Base-by-base conservation (phyloP, 2,113 vertebrate genomes). In the Eulemur rufifrons region DNA sequence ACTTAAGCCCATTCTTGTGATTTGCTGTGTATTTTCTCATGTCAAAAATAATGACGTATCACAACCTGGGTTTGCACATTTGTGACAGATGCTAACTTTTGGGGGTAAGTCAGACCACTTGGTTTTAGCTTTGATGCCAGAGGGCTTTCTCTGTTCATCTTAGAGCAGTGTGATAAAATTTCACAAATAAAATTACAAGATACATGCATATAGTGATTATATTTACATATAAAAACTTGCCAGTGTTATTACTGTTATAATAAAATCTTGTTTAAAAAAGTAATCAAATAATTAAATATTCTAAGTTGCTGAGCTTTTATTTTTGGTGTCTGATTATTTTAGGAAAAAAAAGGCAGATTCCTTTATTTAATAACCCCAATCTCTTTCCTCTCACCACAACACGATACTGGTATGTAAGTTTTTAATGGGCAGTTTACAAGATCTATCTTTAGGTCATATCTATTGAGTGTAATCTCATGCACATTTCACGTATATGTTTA, bases 241-340 rank as follows among this genome's bases (percentile, higher is more conserved):
- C 15, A 85, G 18, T 71, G 17, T 96, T 94, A 42, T 87, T 86
- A 73, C n/a, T 92, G 5, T 93, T 91, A n/a, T 37, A 73, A 34
- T 71, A 54, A 93, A 88, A 66, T 86, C 56, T 96, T 95, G 3
- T 91, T 88, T 83, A 82, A 64, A 89, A 84, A 84, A 59, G n/a
- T 54, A 87, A 87, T 39, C 29, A 39, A 84, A n/a, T 71, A 68
- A 71, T 89, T 87, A 89, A 68, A 52, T 77, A 87, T 85, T 1
- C 25, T 73, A 91, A 86, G n/a, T 86, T 86, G 64, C 27, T 94
- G 64, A 96, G 29, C 34, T 92, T 94, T 91, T 83, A 82, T 56
- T 95, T 89, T 95, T 86, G 81, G 78, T 50, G 71, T 81, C 83
- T 91, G 45, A 71, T 27, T 89, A 29, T 90, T 90, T 77, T 63